Evolutionary conservation across 2,797 vertebrate genomes (phyloP), one percentile per base, ranked within the genome.

Genomic region (Thalassophryne amazonica): DNA sequence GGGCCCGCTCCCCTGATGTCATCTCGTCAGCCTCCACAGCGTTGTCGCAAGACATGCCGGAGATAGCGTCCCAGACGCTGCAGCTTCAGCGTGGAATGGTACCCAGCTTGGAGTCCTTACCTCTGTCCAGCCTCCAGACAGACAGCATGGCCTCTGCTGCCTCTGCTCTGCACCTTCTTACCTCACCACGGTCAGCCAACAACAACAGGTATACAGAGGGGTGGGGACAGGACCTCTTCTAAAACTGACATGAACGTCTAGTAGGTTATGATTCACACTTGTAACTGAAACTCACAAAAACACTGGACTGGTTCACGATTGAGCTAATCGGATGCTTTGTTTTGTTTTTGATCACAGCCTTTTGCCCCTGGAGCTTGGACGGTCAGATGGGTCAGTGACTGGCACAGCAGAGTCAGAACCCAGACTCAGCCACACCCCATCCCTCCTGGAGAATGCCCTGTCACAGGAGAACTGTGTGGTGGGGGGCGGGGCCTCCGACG

Each of bases 21-120:
- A 99, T 99, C 76, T 99, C 97, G 28, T 99, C 97, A 0, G 97
- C 95, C 41, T 99, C 97, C 42, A 98, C 97, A 1, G 94, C 93
- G 63, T 90, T 98, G 86, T 95, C 97, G 13, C 96, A 97, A 72
- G 96, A 98, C 33, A 98, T 98, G 78, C 95, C 97, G 0, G 97
- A 98, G 83, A 97, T 99, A 0, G 95, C 97, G 0, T 95, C 97
- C 0, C 95, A 98, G 86, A 94, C 94, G 0, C 69, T 97, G 62
- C 92, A 93, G 49, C 79, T 85, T 5, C 81, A 90, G 61, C 79
- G 76, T 1, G 65, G 1, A 7, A 69, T 19, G 7, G 83, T 73
- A 4, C 80, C 81, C 50, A 56, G 68, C 18, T 24, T 82, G 42
- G 85, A 86, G 16, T 23, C 80, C 12, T 49, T 63, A 14, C 80